Percentiles rank a stretch among this genome's conserved stretches.
Conservation (phyloP, 2,888 invertebrate genomes). For the Lithodes maja region DNA sequence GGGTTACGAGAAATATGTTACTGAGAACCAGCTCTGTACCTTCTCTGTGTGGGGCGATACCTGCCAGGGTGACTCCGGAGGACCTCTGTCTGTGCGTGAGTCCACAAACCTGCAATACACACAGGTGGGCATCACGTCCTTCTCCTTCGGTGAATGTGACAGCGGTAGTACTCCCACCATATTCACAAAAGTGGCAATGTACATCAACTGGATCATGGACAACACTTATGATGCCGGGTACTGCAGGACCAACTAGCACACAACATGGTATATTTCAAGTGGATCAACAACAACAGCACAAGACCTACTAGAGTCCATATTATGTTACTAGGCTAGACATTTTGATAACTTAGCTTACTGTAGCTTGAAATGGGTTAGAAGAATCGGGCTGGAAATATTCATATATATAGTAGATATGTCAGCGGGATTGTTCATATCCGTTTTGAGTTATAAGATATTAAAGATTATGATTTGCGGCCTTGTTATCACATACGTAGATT, state of each 20-base stretch:
- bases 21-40: conserved; percentile 80
- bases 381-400: too few species aligned
- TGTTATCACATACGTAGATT: too few species aligned
- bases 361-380: too few species aligned
- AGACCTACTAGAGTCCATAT: too few species aligned
- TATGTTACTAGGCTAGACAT: too few species aligned
- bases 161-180: background rate
- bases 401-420: too few species aligned
- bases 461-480: too few species aligned
- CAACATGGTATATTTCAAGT: too few species aligned
- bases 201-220: background rate
- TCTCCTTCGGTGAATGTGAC: background rate
- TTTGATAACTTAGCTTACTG: too few species aligned
- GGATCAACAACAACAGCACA: too few species aligned
- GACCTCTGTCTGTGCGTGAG: conserved; percentile 28
- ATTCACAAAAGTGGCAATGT: background rate
- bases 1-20: background rate
- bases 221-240: background rate
- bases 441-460: too few species aligned
- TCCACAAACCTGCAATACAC: background rate
- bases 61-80: conserved; percentile 75
- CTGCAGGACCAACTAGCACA: background rate
- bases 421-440: too few species aligned
- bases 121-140: conserved; percentile 20
- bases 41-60: conserved; percentile 86